Base-by-base conservation (phyloP, 2,797 vertebrate species). In the Acrossocheilus fasciatus region DNA sequence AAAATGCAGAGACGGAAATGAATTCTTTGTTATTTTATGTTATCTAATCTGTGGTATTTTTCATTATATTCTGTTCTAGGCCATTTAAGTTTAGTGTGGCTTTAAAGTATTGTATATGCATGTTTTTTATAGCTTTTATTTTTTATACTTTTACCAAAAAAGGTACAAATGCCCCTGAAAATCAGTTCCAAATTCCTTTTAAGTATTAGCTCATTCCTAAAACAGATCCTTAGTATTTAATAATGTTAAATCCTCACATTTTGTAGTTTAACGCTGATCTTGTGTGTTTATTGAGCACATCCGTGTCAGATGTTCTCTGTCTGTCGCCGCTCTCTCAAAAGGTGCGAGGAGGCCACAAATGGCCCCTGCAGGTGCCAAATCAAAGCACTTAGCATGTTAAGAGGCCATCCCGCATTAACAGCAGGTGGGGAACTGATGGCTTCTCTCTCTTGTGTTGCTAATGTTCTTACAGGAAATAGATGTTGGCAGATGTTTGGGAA, bases 401-500 rank as follows among this genome's bases (percentile, higher is more conserved):
- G 89, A 45, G 87, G 41, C 20, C 41, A 88, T 91, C 90, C 89
- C 88, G 89, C 69, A 93, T 95, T 93, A 93, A 94, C 85, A 87
- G 82, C 91, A 91, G 91, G 93, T 90, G 89, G 93, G 91, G 93
- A 92, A 87, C 92, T 95, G 87, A 94, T 91, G 92, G 92, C 73
- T 87, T 90, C 36, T 90, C 82, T 93, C 92, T 96, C 95, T 91
- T 98, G 94, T 98, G 93, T 95, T 97, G 96, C 93, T 96, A 97
- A 97, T 97, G 94, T 91, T 92, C 81, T 90, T 64, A 81, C 96
- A 97, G 97, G 97, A 98, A 98, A 96, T 97, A 92, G 96, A 96
- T 90, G 96, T 95, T 87, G 96, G 96, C 93, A 93, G 96, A 93
- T 97, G 97, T 95, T 95, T 95, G 93, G 96, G 96, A 93, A 92